phyloP scores from a whole-genome alignment of 2,113 vertebrate genomes.

The Parus major region DNA sequence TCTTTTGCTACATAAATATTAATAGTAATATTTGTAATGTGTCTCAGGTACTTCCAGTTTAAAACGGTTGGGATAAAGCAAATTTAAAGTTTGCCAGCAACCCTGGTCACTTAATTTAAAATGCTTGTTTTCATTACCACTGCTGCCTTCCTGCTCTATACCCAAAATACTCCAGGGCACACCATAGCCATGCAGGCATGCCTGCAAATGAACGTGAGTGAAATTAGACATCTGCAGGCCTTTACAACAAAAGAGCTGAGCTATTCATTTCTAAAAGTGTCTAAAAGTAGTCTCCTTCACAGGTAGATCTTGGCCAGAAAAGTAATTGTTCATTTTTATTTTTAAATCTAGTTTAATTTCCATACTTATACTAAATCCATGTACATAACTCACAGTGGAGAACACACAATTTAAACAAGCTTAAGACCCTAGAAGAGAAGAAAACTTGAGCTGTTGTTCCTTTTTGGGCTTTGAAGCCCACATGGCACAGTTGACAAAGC shows the following conservation, averaged over 20 bases:
- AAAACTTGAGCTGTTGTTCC: neutral
- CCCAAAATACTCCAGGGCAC: neutral
- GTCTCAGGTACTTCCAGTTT: neutral
- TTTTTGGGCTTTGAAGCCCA: neutral
- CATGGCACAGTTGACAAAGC: neutral
- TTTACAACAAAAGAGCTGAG: neutral
- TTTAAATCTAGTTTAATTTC: neutral
- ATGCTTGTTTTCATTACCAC: neutral
- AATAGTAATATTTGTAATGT: neutral
- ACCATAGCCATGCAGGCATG: neutral
- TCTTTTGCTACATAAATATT: neutral
- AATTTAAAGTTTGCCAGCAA: neutral
- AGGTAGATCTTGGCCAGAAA: neutral
- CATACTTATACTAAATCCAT: neutral
- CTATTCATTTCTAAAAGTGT: neutral
- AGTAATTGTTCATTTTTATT: accelerated
- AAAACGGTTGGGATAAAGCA: neutral
- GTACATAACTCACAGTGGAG: neutral
- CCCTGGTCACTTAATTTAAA: neutral
- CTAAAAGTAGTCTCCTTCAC: neutral
- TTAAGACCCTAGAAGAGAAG: neutral
- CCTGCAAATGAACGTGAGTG: neutral
- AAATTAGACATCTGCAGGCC: neutral
- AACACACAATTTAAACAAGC: neutral
- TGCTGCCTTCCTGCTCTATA: neutral